These are phyloP conservation scores for Hiodon tergisus DNA, from an alignment of 2,113 vertebrate species.

Conservation along the genomic window DNA sequence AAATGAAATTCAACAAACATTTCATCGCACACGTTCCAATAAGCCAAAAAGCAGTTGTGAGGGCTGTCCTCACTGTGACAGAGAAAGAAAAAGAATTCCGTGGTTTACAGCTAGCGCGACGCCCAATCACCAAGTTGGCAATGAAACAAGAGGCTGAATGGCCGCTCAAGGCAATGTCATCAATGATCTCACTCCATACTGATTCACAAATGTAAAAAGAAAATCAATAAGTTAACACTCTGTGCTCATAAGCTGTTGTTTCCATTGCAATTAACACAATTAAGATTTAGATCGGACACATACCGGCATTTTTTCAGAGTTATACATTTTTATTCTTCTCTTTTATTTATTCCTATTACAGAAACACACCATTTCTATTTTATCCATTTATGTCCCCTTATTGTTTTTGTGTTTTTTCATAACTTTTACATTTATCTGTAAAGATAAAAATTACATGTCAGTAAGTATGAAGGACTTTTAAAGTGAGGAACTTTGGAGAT, in stretches of 20 bases:
- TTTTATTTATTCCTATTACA: too few relatives aligned
- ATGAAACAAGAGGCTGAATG: not conserved
- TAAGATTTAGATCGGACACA: slow-evolving; percentile 43
- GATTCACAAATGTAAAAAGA: slow-evolving; percentile 2
- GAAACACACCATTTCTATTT: too few relatives aligned
- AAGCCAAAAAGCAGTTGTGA: slow-evolving; percentile 32
- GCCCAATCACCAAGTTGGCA: not conserved
- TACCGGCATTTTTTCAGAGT: slow-evolving; percentile 35
- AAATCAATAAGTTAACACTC: slow-evolving; percentile 25
- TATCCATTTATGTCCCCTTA: too few relatives aligned
- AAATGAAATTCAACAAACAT: slow-evolving; percentile 25
- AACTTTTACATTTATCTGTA: too few relatives aligned
- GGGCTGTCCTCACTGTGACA: slow-evolving; percentile 21
- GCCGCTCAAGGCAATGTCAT: slow-evolving; percentile 27
- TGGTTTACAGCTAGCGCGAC: slow-evolving; percentile 19
- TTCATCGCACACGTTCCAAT: slow-evolving; percentile 30
- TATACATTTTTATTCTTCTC: slow-evolving; percentile 38
- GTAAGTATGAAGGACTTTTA: not conserved
- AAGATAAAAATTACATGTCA: not conserved
- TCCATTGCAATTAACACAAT: slow-evolving; percentile 36
- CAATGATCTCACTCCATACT: slow-evolving; percentile 13
- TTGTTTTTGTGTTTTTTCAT: too few relatives aligned
- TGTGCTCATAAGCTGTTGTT: slow-evolving; percentile 24
- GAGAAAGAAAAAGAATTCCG: slow-evolving; percentile 19
- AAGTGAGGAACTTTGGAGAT: too few relatives aligned